Conservation (phyloP, 2,797 vertebrate species). For the Sebastiscus albofasciatus region DNA sequence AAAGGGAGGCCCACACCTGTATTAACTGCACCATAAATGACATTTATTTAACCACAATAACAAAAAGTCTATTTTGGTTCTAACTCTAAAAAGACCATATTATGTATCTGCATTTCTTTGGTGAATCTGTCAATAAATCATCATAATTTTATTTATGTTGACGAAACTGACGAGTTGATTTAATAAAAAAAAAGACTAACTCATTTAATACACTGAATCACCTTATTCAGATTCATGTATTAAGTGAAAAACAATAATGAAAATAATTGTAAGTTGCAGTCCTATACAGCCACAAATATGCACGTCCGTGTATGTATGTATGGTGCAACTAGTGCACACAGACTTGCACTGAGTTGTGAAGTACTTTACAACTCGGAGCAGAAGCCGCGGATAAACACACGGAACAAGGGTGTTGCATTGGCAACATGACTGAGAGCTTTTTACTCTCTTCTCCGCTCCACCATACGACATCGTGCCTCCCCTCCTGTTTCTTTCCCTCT, state of each 20-base stretch:
- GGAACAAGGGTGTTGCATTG: constrained; percentile 47
- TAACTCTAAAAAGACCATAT: no score
- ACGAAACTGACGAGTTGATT: neutral
- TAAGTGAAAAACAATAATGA: neutral
- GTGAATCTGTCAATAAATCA: no score
- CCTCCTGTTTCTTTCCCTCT: constrained; percentile 30
- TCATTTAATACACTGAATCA: no score
- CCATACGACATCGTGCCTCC: constrained; percentile 18
- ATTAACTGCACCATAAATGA: no score
- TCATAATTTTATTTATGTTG: no score
- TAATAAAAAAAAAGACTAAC: no score
- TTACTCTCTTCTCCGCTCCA: constrained; percentile 26
- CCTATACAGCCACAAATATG: neutral
- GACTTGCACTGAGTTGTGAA: constrained; percentile 11
- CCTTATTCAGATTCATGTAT: neutral
- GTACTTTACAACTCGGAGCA: constrained; percentile 43
- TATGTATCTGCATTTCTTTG: no score
- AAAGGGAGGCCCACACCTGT: no score
- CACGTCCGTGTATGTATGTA: neutral
- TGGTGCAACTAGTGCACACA: neutral
- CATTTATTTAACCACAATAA: no score
- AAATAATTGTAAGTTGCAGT: neutral
- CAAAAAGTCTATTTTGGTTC: no score
- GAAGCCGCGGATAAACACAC: constrained; percentile 47
- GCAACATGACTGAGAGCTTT: constrained; percentile 60